phyloP scores from a whole-genome alignment of 2,888 invertebrate species.

The Drosophila aldrichi region DNA sequence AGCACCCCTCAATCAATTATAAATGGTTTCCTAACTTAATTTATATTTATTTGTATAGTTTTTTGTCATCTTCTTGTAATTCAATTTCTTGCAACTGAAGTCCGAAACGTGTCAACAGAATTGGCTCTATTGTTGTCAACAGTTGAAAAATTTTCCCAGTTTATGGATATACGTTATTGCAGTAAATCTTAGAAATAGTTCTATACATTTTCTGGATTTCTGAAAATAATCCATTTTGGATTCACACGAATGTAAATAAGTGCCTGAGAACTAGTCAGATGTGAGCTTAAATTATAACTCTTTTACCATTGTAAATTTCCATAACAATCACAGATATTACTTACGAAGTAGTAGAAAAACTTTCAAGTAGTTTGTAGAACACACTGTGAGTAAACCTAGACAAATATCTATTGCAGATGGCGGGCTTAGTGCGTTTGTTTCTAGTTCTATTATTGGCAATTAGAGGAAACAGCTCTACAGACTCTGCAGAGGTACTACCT shows the following conservation, averaged over 20 bases:
- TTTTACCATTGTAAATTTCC: too few species aligned
- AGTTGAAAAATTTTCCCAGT: background rate
- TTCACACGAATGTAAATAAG: too few species aligned
- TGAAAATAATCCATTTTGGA: background rate
- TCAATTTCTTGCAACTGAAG: background rate
- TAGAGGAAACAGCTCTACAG: background rate
- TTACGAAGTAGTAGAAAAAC: too few species aligned
- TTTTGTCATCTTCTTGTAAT: background rate
- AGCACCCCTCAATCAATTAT: too few species aligned
- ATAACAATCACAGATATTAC: too few species aligned
- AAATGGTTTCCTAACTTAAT: too few species aligned
- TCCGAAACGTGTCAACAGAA: background rate
- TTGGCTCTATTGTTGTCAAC: background rate
- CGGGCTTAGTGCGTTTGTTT: background rate
- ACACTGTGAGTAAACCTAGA: background rate
- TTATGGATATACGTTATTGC: slow-evolving; percentile 6
- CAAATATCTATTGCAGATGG: slow-evolving; percentile 55
- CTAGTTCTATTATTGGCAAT: slow-evolving; percentile 16
- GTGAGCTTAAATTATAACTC: background rate
- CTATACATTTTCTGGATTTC: background rate
- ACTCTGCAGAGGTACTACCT: slow-evolving; percentile 3
- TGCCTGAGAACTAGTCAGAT: too few species aligned
- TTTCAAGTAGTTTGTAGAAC: background rate
- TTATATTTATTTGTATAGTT: background rate
- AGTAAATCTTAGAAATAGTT: background rate